A percentile compares a stretch with the other conserved stretches of the same genome.
phyloP scores from a whole-genome alignment of 2,888 invertebrate species.

The Drosophila phalerata region DNA sequence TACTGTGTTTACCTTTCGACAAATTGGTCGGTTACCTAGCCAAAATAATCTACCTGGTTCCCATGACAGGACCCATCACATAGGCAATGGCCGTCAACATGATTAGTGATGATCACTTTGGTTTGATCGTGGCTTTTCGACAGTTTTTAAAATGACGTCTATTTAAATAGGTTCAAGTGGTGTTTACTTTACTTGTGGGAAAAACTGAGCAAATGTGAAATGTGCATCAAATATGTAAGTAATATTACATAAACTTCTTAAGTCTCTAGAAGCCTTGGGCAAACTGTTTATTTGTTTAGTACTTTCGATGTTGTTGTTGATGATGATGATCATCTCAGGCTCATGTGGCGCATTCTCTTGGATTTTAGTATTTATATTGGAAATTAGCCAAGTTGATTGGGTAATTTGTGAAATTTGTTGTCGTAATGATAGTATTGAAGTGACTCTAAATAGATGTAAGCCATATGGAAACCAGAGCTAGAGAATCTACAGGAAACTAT shows the following conservation, averaged over 20 bases:
- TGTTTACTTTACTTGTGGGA: conserved; percentile 69
- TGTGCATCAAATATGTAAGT: conserved; percentile 64
- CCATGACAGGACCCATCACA: conserved; percentile 13
- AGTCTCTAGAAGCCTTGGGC: conserved; percentile 8
- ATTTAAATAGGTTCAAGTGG: conserved; percentile 77
- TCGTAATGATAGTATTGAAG: conserved; percentile 9
- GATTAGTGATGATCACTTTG: conserved; percentile 66
- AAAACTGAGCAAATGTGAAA: conserved; percentile 57
- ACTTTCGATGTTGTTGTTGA: background rate
- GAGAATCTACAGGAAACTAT: background rate
- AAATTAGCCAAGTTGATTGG: conserved; percentile 55
- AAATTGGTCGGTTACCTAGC: conserved; percentile 60
- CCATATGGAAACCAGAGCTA: conserved; percentile 38
- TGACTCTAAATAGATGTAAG: conserved; percentile 4
- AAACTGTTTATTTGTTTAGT: conserved; percentile 51
- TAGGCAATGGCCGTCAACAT: conserved; percentile 43
- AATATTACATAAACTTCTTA: conserved; percentile 61
- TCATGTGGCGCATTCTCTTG: conserved; percentile 24
- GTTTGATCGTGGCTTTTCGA: conserved; percentile 75
- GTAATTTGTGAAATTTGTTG: conserved; percentile 46
- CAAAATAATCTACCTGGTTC: conserved; percentile 38
- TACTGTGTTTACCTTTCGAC: conserved; percentile 55
- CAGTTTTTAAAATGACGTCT: conserved; percentile 67
- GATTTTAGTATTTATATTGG: conserved; percentile 40
- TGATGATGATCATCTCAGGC: conserved; percentile 23